Evolutionary conservation across 2,797 vertebrate genomes (phyloP), one percentile per base, ranked within the genome.

Genomic region (Nyctalus aviator): DNA sequence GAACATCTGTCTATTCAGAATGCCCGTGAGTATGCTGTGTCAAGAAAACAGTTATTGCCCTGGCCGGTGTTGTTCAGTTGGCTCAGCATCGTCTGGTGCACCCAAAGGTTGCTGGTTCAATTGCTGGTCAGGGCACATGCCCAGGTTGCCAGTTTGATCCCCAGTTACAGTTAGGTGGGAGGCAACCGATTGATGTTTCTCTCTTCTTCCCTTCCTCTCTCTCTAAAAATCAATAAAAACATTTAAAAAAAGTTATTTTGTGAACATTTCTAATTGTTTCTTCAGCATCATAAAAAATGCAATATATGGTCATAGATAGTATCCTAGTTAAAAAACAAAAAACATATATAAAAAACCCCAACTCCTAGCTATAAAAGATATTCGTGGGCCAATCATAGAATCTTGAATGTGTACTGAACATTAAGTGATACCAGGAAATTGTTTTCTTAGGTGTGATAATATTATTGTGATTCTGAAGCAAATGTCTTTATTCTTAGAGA

Each of bases 401-500:
- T 85, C 72, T 32, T 75, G 46, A 90, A 71, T 77, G 66, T 23
- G 13, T 14, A 55, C 48, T 53, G 48, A 62, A 41, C 82, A 79
- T 75, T 69, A 78, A 69, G 30, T 75, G 11, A 8, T 35, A 41
- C 14, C 11, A 68, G 25, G 30, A 9, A 66, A 73, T 21, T 78
- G 23, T 62, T 92, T 85, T 53, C 37, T 76, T 81, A 84, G 64
- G 23, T 75, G 18, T 90, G 37, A 25, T 71, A 86, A 57, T 4
- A 6, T 35, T 92, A 81, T 11, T 73, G n/a, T 68, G 64, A 10
- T 85, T 95, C 62, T 83, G 48, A 83, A 91, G 23, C 13, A 9
- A 89, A 82, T 35, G 37, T 76, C 68, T 23, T 93, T 83, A 41
- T 44, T 64, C 53, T 90, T 68, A 87, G 32, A 79, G 72, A 79